Base-by-base conservation (phyloP, 2,888 invertebrate species). In the Tenthredo distinguenda region DNA sequence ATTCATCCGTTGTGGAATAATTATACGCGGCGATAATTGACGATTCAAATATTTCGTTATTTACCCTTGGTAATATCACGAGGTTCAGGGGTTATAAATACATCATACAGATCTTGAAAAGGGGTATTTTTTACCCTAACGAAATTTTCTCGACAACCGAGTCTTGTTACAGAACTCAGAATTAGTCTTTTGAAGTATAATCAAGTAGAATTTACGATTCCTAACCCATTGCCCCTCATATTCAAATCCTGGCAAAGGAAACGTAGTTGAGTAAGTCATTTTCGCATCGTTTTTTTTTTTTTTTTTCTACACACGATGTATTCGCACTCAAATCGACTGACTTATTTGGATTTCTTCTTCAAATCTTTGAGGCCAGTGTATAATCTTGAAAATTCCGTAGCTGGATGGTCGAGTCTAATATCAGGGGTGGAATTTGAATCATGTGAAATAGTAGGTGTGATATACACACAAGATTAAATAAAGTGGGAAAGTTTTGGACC, bases 401-500 rank as follows among this genome's bases (percentile, higher is more conserved):
- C 62, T 10, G 12, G 21, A 21, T 62, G 10, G 0, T 55, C 7
- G 1, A 68, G 34, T 18, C 7, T 12, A 68, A 68, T 68, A 68
- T 68, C 18, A 34, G 26, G 18, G 6, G 43, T 43, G 43, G 74
- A 43, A 74, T 74, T 40, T 40, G 26, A 43, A 74, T 74, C 43
- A 74, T 6, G 26, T 43, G 43, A 43, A 74, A 74, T 40, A 31
- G 74, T 43, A n/a, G 74, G 15, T 74, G 40, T n/a, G 74, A 74
- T 74, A 43, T 74, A 43, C 3, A 43, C 26, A n/a, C 40, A 43
- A 21, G 74, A 21, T 74, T 21, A 74, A 74, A 74, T 74, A 74
- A 74, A 74, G 74, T 74, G 74, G 74, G 10, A 74, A 74, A 74
- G 43, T 74, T 74, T 74, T n/a, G 31, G 55, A n/a, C 77, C 47